These are phyloP conservation scores for Hemiscyllium ocellatum DNA, from an alignment of 2,113 vertebrate species.

Conservation along the genomic window DNA sequence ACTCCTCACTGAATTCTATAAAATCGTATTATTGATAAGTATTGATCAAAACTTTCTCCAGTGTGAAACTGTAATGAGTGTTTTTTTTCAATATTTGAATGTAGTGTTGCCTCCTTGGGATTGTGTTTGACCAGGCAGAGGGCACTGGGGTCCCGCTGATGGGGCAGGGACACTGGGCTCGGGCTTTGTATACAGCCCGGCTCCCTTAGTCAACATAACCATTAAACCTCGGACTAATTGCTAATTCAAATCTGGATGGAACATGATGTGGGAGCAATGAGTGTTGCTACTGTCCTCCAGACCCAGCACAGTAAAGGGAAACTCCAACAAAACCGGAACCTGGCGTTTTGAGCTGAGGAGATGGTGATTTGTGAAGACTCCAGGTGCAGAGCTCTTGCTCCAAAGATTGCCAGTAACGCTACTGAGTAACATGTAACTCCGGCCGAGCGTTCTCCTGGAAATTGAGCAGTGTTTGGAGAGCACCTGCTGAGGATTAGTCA, in stretches of 20 bases:
- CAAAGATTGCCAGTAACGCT: neutral
- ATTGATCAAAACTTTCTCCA: neutral
- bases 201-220: neutral
- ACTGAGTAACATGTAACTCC: neutral
- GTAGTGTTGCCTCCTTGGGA: neutral
- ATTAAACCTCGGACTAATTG: neutral
- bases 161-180: no score
- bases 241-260: neutral
- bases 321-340: neutral
- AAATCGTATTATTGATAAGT: neutral
- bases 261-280: neutral
- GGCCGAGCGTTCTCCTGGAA: neutral
- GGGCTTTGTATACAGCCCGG: neutral
- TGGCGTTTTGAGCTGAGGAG: neutral
- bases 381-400: neutral
- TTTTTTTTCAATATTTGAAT: neutral
- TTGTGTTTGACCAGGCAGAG: no score
- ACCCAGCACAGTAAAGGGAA: neutral
- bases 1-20: no score
- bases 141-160: neutral
- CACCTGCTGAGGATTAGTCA: neutral
- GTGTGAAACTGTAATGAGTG: neutral
- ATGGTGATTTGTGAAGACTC: neutral
- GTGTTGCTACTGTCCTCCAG: neutral
- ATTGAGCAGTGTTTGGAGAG: neutral